Conservation (phyloP, 2,113 vertebrate genomes). For the Sakesphorus luctuosus region DNA sequence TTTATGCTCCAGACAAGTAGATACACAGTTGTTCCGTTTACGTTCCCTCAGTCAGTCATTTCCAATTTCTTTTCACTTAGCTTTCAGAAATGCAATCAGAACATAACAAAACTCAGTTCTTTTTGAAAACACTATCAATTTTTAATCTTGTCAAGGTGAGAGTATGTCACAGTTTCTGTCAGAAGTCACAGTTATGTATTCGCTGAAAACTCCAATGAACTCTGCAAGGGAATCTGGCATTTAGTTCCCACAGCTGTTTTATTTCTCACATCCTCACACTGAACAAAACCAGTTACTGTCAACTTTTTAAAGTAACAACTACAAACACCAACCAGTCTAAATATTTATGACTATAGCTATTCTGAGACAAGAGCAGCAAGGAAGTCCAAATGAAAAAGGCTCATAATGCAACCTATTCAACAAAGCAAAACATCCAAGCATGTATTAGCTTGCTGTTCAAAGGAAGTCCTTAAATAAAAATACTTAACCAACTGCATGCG, state of each 20-base stretch:
- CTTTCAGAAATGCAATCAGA: slow-evolving; percentile 31
- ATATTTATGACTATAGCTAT: not conserved
- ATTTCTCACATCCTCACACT: not conserved
- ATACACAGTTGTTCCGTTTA: not conserved
- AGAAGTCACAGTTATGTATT: not conserved
- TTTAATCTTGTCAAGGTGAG: slow-evolving; percentile 46
- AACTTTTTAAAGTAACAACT: not conserved
- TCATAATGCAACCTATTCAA: not conserved
- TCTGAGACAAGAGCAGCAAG: not conserved
- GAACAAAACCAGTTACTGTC: not conserved
- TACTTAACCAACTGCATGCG: not conserved
- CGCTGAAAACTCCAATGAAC: not conserved
- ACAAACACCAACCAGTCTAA: not conserved
- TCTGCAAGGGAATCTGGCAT: not conserved
- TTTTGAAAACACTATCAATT: slow-evolving; percentile 44
- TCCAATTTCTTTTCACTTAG: slow-evolving; percentile 14
- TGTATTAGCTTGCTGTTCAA: not conserved
- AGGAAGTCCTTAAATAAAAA: not conserved
- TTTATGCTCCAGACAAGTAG: slow-evolving; percentile 10
- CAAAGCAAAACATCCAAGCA: not conserved
- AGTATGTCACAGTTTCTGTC: slow-evolving; percentile 5
- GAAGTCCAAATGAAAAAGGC: not conserved
- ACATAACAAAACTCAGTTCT: not conserved
- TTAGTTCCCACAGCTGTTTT: not conserved
- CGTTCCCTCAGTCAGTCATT: slow-evolving; percentile 11